These are phyloP conservation scores for Actinostola sp. DNA, from an alignment of 92 coral and sea anemone genomes.

Conservation along the genomic window DNA sequence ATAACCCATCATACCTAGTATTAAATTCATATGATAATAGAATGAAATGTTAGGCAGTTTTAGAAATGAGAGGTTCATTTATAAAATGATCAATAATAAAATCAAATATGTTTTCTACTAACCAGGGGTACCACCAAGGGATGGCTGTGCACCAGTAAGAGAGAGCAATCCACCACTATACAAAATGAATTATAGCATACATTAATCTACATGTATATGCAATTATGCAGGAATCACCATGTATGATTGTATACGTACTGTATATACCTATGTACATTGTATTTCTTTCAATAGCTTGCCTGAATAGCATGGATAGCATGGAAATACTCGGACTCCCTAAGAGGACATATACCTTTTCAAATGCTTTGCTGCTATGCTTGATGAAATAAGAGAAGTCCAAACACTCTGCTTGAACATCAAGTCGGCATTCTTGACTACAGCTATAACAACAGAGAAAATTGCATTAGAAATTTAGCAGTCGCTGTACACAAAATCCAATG, in stretches of 20 bases:
- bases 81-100: not conserved
- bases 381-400: conserved; percentile 96
- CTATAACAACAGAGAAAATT: conserved; percentile 30
- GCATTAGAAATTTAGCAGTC: not conserved
- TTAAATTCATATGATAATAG: no score
- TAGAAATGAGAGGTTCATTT: not conserved
- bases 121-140: conserved; percentile 95
- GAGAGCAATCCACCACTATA: conserved; percentile 76
- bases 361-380: conserved; percentile 90
- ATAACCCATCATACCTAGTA: conserved; percentile 96
- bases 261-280: no score
- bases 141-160: conserved; percentile 96
- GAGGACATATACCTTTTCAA: conserved; percentile 70
- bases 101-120: not conserved
- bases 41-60: not conserved
- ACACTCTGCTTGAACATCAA: conserved; percentile 99
- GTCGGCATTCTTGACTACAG: conserved; percentile 97
- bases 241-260: not conserved
- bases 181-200: not conserved
- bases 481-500: no score
- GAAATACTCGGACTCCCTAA: conserved; percentile 20
- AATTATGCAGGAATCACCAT: not conserved
- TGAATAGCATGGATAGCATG: not conserved
- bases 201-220: not conserved
- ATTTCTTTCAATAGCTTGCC: no score